Conservation (phyloP, 2,888 invertebrate genomes). For the Chrysina gloriosa region DNA sequence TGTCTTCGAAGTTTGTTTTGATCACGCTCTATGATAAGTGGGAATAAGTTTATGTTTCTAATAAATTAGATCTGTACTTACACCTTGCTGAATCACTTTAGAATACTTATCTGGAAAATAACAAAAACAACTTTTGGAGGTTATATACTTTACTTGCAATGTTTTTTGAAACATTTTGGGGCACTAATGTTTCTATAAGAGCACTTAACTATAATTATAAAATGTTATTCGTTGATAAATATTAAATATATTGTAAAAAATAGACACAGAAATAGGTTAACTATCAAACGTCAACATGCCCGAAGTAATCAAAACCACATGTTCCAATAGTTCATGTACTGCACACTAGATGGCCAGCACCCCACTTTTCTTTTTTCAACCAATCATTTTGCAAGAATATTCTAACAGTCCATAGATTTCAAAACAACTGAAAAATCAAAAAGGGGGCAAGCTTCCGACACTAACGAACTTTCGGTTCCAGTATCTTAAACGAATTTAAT, state of each 20-base stretch:
- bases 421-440: constrained; percentile 59
- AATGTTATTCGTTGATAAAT: neutral
- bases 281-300: neutral
- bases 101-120: constrained; percentile 59
- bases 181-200: neutral
- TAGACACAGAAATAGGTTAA: neutral
- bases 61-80: constrained; percentile 49
- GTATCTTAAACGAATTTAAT: neutral
- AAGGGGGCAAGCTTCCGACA: constrained; percentile 53
- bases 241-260: constrained; percentile 13
- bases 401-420: constrained; percentile 55
- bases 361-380: constrained; percentile 45
- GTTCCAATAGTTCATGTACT: constrained; percentile 33
- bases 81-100: constrained; percentile 55
- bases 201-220: neutral
- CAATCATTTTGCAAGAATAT: constrained; percentile 52
- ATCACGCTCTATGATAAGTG: constrained; percentile 55
- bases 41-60: too few species aligned
- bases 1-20: constrained; percentile 55
- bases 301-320: constrained; percentile 41
- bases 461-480: constrained; percentile 40
- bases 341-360: constrained; percentile 36
- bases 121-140: constrained; percentile 66
- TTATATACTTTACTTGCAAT: constrained; percentile 64
- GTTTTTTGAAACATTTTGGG: constrained; percentile 64